A percentile compares a stretch with the other conserved stretches of the same genome.
Conservation (phyloP, 2,888 invertebrate genomes). For the Tromatobia lineatoria region DNA sequence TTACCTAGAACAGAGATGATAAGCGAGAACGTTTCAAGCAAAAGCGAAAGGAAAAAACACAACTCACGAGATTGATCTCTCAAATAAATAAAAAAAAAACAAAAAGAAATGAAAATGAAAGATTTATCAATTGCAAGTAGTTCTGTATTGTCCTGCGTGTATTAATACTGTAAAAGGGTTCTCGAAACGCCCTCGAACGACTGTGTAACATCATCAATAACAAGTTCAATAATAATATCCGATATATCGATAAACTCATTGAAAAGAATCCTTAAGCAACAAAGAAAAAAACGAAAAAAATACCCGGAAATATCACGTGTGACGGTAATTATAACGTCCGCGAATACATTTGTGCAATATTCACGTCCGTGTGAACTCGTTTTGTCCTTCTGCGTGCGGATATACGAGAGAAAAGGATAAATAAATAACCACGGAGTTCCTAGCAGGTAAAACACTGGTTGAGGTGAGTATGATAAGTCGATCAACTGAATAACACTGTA, state of each 20-base stretch:
- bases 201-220: conserved; percentile 24
- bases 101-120: background rate
- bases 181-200: conserved; percentile 12
- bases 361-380: background rate
- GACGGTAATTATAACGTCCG: conserved; percentile 5
- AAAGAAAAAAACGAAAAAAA: background rate
- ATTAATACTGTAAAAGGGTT: conserved; percentile 12
- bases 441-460: conserved; percentile 9
- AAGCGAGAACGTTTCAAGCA: conserved; percentile 23
- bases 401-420: conserved; percentile 24
- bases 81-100: background rate
- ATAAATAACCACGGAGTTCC: conserved; percentile 11
- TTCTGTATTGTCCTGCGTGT: conserved; percentile 24
- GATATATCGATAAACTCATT: conserved; percentile 13
- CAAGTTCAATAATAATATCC: conserved; percentile 8
- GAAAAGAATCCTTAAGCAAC: background rate
- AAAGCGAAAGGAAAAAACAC: conserved; percentile 12
- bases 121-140: conserved; percentile 36
- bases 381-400: background rate
- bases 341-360: conserved; percentile 35
- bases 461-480: conserved; percentile 35
- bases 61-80: conserved; percentile 31
- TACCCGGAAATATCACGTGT: conserved; percentile 1
- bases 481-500: conserved; percentile 24
- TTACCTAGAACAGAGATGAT: conserved; percentile 57